Conservation (phyloP, 2,113 vertebrate genomes). For the Aegypius monachus region DNA sequence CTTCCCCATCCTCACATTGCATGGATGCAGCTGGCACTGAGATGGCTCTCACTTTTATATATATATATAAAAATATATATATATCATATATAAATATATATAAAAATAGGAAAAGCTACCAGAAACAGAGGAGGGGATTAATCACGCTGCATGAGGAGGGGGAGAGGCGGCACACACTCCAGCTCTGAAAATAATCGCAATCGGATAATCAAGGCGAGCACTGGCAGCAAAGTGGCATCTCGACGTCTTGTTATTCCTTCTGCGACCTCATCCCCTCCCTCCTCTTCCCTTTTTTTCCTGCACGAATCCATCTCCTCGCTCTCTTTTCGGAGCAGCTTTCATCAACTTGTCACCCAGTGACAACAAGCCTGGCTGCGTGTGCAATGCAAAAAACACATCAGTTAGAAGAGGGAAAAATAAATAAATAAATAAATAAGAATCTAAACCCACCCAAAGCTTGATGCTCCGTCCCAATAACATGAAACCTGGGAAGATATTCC, state of each 20-base stretch:
- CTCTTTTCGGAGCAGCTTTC: constrained; percentile 13
- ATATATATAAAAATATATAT: neutral
- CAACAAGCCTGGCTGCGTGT: neutral
- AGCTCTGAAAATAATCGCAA: neutral
- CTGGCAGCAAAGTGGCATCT: neutral
- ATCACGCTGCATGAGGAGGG: neutral
- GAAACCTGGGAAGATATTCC: constrained; percentile 6
- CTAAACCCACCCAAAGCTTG: neutral
- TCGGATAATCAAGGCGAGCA: neutral
- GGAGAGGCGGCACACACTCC: neutral
- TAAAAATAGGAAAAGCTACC: neutral
- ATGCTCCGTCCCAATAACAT: neutral
- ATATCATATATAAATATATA: neutral
- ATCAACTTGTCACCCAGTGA: constrained; percentile 48
- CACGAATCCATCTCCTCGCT: neutral
- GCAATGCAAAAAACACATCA: neutral
- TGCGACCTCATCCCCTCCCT: neutral
- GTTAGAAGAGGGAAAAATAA: neutral
- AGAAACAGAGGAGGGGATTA: neutral
- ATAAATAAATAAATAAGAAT: neutral
- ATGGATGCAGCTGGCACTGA: fast-evolving
- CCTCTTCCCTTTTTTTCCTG: neutral
- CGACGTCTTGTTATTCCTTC: neutral
- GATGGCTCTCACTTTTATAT: neutral
- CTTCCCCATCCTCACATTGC: neutral